A percentile compares a stretch with the other conserved stretches of the same genome.
Conservation (phyloP, 2,113 vertebrate species). For the Actinemys pallida region DNA sequence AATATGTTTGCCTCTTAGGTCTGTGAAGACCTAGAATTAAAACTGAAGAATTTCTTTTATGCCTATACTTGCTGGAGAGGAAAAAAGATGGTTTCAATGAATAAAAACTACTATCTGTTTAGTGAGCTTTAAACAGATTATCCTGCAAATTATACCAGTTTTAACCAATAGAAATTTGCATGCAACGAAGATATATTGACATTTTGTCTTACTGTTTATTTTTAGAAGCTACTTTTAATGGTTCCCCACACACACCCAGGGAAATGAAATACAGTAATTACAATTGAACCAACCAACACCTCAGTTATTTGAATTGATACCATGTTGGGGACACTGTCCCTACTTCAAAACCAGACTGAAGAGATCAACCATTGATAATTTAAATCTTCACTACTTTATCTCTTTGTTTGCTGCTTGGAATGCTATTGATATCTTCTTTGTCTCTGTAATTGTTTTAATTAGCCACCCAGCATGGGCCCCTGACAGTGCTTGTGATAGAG, state of each 20-base stretch:
- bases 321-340: not conserved
- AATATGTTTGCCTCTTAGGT: constrained; percentile 16
- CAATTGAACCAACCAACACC: not conserved
- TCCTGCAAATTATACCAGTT: not conserved
- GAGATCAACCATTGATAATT: constrained; percentile 73
- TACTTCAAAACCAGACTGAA: constrained; percentile 57
- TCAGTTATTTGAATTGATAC: not conserved
- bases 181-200: not conserved
- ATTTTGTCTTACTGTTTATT: not conserved
- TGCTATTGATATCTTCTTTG: constrained; percentile 88
- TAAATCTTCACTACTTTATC: constrained; percentile 83
- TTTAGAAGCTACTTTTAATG: not conserved
- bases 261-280: not conserved
- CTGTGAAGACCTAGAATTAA: constrained; percentile 55
- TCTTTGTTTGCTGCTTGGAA: constrained; percentile 84
- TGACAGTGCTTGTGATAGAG: constrained; percentile 58
- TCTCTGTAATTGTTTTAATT: constrained; percentile 96
- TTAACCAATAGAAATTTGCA: not conserved
- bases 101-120: constrained; percentile 6
- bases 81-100: not conserved
- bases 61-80: not conserved
- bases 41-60: constrained; percentile 31
- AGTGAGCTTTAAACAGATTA: constrained; percentile 12
- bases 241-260: not conserved
- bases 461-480: constrained; percentile 84